phyloP scores from a whole-genome alignment of 2,888 invertebrate species.

The Drosophila phalerata region DNA sequence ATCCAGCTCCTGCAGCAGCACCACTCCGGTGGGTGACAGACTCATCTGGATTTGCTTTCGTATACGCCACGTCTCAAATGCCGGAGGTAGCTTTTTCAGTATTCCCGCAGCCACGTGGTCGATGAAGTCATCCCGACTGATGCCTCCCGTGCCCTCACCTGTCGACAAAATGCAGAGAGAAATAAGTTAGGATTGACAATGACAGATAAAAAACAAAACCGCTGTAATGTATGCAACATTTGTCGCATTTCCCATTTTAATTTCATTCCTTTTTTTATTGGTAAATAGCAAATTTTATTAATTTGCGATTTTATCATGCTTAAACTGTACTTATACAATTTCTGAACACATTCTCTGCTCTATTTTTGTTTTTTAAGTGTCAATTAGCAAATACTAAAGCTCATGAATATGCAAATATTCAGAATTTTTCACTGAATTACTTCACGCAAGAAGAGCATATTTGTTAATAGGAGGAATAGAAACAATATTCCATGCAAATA shows the following conservation, averaged over 20 bases:
- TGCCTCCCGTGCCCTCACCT: slow-evolving; percentile 90
- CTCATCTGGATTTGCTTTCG: slow-evolving; percentile 92
- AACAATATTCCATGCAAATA: neutral
- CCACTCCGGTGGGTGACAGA: slow-evolving; percentile 93
- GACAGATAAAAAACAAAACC: slow-evolving; percentile 29
- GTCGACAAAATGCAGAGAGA: slow-evolving; percentile 10
- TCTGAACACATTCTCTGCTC: slow-evolving; percentile 25
- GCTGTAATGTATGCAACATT: slow-evolving; percentile 54
- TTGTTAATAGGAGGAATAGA: neutral
- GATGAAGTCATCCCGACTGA: slow-evolving; percentile 95
- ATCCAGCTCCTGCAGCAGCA: slow-evolving; percentile 95
- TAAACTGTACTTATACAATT: slow-evolving; percentile 40
- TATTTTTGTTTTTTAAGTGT: slow-evolving; percentile 62
- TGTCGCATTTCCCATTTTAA: slow-evolving; percentile 34
- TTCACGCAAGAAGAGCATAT: slow-evolving; percentile 22
- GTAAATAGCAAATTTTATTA: slow-evolving; percentile 59
- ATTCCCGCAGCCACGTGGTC: slow-evolving; percentile 92
- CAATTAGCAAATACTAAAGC: slow-evolving; percentile 78
- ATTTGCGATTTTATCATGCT: slow-evolving; percentile 62
- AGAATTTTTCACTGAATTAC: slow-evolving; percentile 35
- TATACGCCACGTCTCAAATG: slow-evolving; percentile 93
- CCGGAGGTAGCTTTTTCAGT: slow-evolving; percentile 90
- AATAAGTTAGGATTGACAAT: slow-evolving; percentile 46
- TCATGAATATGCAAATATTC: slow-evolving; percentile 76
- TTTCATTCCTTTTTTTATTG: slow-evolving; percentile 13